A percentile compares a stretch with the other conserved stretches of the same genome.
phyloP scores from a whole-genome alignment of 2,113 vertebrate genomes.

The Microcebus jonahi region DNA sequence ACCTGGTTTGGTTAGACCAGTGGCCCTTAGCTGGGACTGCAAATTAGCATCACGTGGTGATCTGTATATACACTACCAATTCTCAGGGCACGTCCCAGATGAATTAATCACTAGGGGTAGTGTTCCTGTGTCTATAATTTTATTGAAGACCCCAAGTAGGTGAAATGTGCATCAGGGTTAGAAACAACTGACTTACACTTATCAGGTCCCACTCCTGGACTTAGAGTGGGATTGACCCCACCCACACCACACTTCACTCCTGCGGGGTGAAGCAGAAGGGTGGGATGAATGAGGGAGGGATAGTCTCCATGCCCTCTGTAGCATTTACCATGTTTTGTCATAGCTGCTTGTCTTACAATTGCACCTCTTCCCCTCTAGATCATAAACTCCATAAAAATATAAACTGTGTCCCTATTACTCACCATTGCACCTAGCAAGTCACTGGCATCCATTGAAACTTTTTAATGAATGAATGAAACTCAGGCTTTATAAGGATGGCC shows the following conservation, averaged over 20 bases:
- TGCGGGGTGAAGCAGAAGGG: not conserved
- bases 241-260: not conserved
- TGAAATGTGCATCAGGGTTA: not conserved
- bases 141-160: not conserved
- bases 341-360: not conserved
- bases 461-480: not conserved
- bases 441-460: not conserved
- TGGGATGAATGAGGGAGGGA: not conserved
- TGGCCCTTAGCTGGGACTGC: not conserved
- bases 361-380: not conserved
- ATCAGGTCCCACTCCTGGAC: not conserved
- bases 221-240: not conserved
- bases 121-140: not conserved
- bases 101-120: not conserved
- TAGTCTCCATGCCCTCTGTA: not conserved
- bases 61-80: not conserved
- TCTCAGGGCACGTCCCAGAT: not conserved
- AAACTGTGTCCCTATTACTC: not conserved
- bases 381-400: not conserved
- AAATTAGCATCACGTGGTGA: not conserved
- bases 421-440: not conserved
- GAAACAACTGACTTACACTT: not conserved
- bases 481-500: not conserved
- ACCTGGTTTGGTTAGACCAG: not conserved
- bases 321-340: not conserved